A percentile compares a stretch with the other conserved stretches of the same genome.
Evolutionary conservation across 2,113 vertebrate genomes (phyloP).

Genomic region (Cryptotis parvus): DNA sequence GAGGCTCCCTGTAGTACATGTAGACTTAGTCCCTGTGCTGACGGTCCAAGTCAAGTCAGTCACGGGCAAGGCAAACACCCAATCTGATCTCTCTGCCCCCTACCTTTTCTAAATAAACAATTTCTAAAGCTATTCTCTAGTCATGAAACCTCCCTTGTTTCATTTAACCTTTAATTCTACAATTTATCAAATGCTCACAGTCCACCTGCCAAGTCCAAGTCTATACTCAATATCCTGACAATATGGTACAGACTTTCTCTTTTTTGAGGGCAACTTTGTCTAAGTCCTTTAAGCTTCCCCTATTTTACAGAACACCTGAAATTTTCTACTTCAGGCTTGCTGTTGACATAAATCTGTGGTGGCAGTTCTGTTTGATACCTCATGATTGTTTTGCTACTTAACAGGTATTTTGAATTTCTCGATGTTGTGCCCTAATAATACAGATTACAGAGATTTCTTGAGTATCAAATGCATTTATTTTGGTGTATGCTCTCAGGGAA

Average conservation of each 20-base stretch:
- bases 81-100: too few species aligned
- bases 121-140: too few species aligned
- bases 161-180: too few species aligned
- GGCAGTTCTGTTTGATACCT: not conserved
- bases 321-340: not conserved
- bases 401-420: conserved; percentile 13
- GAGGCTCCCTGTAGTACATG: too few species aligned
- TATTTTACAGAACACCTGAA: conserved; percentile 9
- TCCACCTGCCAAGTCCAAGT: not conserved
- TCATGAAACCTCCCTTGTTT: too few species aligned
- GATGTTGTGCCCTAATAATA: not conserved
- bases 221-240: not conserved
- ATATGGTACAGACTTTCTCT: not conserved
- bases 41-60: too few species aligned
- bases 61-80: too few species aligned
- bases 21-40: too few species aligned
- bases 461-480: not conserved
- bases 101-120: too few species aligned
- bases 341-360: not conserved
- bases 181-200: too few species aligned
- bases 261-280: not conserved
- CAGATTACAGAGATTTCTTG: not conserved
- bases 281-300: not conserved
- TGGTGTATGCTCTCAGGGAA: not conserved
- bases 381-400: not conserved